Conservation (phyloP, 2,888 invertebrate genomes). For the Dicycla oo region DNA sequence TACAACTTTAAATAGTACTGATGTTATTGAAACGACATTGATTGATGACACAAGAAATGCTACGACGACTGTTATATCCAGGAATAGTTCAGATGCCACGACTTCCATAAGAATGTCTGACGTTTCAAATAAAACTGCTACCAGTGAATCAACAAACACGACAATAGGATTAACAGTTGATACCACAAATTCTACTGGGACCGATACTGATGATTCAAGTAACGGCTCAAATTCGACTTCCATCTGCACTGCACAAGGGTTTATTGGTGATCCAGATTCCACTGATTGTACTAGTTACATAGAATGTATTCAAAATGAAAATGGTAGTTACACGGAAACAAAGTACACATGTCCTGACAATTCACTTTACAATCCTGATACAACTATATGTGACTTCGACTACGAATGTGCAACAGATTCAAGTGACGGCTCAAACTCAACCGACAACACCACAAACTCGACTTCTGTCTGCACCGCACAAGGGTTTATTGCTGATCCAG, state of each 20-base stretch:
- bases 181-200: constrained; percentile 8
- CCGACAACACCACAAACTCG: constrained; percentile 2
- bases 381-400: constrained; percentile 58
- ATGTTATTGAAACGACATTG: constrained; percentile 54
- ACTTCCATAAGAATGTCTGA: constrained; percentile 23
- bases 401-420: constrained; percentile 36
- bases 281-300: constrained; percentile 37
- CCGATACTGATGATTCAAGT: constrained; percentile 2
- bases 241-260: constrained; percentile 35
- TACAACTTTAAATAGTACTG: constrained; percentile 57
- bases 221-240: not conserved
- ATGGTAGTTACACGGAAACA: constrained; percentile 27
- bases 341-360: constrained; percentile 37
- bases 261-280: constrained; percentile 27
- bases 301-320: constrained; percentile 38
- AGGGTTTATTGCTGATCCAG: constrained; percentile 37
- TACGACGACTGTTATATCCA: constrained; percentile 12
- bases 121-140: constrained; percentile 43
- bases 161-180: constrained; percentile 27
- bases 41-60: constrained; percentile 36
- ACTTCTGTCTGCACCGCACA: constrained; percentile 21
- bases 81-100: constrained; percentile 42
- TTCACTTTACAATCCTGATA: constrained; percentile 47
- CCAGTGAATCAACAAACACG: constrained; percentile 41
- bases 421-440: constrained; percentile 16